Base-by-base conservation (phyloP, 2,113 vertebrate genomes). In the Podarcis muralis region DNA sequence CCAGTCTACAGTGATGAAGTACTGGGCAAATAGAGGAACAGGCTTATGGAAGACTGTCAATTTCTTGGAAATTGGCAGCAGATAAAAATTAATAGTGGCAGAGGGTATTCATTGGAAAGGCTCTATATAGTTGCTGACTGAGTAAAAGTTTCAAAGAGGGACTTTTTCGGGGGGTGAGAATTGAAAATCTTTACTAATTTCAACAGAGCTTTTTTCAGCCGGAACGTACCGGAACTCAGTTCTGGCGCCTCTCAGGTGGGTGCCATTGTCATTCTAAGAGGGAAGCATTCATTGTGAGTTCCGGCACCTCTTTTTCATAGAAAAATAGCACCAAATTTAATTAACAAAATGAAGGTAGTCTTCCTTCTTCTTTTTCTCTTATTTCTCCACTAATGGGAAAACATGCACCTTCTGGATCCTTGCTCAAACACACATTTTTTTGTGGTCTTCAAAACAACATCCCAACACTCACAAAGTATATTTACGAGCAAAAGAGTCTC, bases 1-100 rank as follows among this genome's bases (percentile, higher is more conserved):
- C 35, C 77, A 90, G 37, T 84, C 68, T 88, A 87, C 89, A 90
- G 18, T 91, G 89, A 92, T 91, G 53, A 91, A 94, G n/a, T 88
- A 81, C 53, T 89, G 76, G 79, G 22, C 81, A 94, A 94, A 89
- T 83, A 40, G 35, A 87, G 69, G 37, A 88, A 90, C 94, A 83
- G 79, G 4, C n/a, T 88, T 78, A 85, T 57, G 78, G 83, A 92
- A 81, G 35, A 79, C 6, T 88, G 87, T 88, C 37, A 89, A 23
- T 92, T 90, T 81, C 30, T 83, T 68, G 53, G 27, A 91, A 90
- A 91, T 85, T 93, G 68, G 4, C 3, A 92, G 59, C 35, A 92
- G 90, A 91, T 68, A 91, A 94, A 93, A 94, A 87, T 62, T 87
- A 27, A 48, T 48, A 66, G 87, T 85, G 25, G 11, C 79, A 84